Evolutionary conservation across 2,797 vertebrate genomes (phyloP).

Genomic region (Rhinatrema bivittatum): DNA sequence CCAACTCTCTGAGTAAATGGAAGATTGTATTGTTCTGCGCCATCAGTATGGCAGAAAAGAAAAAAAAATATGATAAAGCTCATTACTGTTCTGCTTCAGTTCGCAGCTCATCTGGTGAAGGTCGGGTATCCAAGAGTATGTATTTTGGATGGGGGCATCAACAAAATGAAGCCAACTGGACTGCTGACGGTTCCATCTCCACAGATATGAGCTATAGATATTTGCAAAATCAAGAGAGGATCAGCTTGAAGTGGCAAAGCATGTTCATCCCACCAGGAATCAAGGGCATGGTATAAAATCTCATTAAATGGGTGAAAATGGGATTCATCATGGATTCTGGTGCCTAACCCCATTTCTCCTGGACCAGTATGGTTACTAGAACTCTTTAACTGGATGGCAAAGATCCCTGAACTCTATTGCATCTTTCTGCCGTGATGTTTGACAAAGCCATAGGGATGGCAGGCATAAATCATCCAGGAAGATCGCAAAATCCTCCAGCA

Average conservation of each 20-base stretch:
- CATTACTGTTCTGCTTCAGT: constrained; percentile 70
- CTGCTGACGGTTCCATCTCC: constrained; percentile 90
- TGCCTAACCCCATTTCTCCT: not conserved
- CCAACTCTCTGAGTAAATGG: too few species aligned
- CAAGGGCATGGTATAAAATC: constrained; percentile 6
- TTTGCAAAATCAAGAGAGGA: not conserved
- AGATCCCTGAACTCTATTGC: too few species aligned
- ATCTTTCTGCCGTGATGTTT: too few species aligned
- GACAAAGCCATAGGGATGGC: too few species aligned
- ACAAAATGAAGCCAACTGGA: constrained; percentile 91
- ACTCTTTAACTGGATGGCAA: too few species aligned
- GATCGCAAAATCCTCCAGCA: too few species aligned
- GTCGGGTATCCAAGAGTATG: constrained; percentile 83
- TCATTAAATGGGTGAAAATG: not conserved
- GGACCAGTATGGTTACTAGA: too few species aligned
- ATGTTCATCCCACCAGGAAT: accelerated
- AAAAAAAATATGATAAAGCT: too few species aligned
- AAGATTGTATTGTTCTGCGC: too few species aligned
- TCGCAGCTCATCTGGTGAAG: constrained; percentile 84
- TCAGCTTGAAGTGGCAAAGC: not conserved
- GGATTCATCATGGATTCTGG: too few species aligned
- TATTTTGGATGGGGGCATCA: constrained; percentile 90
- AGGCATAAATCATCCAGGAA: too few species aligned
- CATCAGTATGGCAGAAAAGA: too few species aligned
- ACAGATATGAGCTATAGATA: constrained; percentile 87